A percentile compares a stretch with the other conserved stretches of the same genome.
Evolutionary conservation across 2,888 invertebrate species (phyloP).

Genomic region (Dromius quadrimaculatus): DNA sequence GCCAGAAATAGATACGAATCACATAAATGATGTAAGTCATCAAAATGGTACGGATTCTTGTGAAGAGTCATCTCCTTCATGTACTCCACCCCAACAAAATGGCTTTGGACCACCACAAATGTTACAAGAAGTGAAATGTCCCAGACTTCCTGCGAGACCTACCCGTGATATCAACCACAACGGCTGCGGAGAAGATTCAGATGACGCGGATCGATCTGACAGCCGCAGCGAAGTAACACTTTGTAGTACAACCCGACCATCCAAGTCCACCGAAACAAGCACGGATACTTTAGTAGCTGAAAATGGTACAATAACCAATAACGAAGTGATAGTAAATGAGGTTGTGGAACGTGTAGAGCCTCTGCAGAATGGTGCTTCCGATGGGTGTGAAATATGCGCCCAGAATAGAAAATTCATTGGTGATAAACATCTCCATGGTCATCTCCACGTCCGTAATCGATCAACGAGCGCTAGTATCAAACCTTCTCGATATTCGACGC

Average conservation of each 20-base stretch:
- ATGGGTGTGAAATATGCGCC: slow-evolving; percentile 62
- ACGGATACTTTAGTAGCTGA: slow-evolving; percentile 69
- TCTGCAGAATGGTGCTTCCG: slow-evolving; percentile 56
- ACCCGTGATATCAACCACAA: slow-evolving; percentile 49
- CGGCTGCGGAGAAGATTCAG: slow-evolving; percentile 59
- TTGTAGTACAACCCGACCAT: slow-evolving; percentile 2
- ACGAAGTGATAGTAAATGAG: slow-evolving; percentile 10
- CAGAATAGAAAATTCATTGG: slow-evolving; percentile 61
- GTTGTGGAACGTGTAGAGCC: slow-evolving; percentile 17
- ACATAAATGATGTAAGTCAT: slow-evolving; percentile 3
- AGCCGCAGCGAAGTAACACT: slow-evolving; percentile 61
- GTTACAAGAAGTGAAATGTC: neutral
- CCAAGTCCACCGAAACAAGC: slow-evolving; percentile 67
- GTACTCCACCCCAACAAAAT: slow-evolving; percentile 7
- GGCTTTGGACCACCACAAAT: slow-evolving; percentile 6
- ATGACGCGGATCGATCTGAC: slow-evolving; percentile 59
- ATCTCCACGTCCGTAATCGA: slow-evolving; percentile 29
- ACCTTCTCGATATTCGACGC: slow-evolving; percentile 65
- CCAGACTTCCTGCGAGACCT: neutral
- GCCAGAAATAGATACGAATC: neutral
- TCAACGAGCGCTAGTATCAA: slow-evolving; percentile 45
- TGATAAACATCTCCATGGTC: slow-evolving; percentile 58
- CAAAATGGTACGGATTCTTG: slow-evolving; percentile 11
- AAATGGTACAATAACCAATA: slow-evolving; percentile 55
- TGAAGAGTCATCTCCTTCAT: slow-evolving; percentile 6